phyloP scores from a whole-genome alignment of 2,888 invertebrate genomes.

The Plagiodera versicolora region DNA sequence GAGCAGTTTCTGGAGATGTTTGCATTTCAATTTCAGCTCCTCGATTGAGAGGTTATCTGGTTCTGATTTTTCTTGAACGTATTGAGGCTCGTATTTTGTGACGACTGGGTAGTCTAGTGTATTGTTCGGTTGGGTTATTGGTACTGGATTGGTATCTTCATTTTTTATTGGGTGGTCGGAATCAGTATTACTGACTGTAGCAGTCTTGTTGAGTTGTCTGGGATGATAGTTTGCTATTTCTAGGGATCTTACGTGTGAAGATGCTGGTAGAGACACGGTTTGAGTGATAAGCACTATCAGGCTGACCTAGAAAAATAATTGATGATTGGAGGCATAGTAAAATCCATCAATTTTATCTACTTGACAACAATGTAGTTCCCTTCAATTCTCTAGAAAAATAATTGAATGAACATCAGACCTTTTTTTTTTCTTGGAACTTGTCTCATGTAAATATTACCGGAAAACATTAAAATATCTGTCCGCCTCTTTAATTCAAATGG shows the following conservation, averaged over 20 bases:
- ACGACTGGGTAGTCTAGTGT: slow-evolving; percentile 33
- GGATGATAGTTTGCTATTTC: not conserved
- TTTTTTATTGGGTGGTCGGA: not conserved
- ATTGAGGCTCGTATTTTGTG: slow-evolving; percentile 33
- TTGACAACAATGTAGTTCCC: too few species aligned
- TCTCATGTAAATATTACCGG: too few species aligned
- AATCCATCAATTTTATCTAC: too few species aligned
- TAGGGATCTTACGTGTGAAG: not conserved
- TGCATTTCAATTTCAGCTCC: slow-evolving; percentile 45
- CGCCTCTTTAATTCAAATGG: too few species aligned
- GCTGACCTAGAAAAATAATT: not conserved
- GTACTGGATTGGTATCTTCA: not conserved
- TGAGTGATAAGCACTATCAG: not conserved
- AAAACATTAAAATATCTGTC: too few species aligned
- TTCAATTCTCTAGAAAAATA: too few species aligned
- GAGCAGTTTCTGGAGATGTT: slow-evolving; percentile 41
- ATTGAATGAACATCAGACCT: too few species aligned
- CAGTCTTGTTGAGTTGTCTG: not conserved
- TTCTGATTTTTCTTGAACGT: slow-evolving; percentile 30
- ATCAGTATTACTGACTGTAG: not conserved
- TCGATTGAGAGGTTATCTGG: slow-evolving; percentile 36
- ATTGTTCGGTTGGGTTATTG: slow-evolving; percentile 1
- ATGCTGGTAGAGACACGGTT: not conserved
- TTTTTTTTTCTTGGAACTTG: too few species aligned
- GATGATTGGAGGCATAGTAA: too few species aligned